Percentiles rank a stretch among this genome's conserved stretches.
phyloP scores from a whole-genome alignment of 2,888 invertebrate species.

The Torymus tubicola region DNA sequence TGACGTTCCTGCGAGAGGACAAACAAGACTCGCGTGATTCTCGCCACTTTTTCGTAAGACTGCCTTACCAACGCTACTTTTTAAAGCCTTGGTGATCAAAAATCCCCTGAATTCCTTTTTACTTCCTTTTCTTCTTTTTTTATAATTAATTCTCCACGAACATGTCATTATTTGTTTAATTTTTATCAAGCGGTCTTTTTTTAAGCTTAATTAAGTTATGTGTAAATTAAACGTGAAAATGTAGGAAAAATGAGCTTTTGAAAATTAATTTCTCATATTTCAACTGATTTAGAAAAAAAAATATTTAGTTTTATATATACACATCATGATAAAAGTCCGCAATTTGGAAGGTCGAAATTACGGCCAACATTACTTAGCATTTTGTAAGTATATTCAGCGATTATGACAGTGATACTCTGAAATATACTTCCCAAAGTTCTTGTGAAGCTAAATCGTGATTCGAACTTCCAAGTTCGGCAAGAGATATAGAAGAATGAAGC shows the following conservation, averaged over 20 bases:
- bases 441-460: conserved; percentile 17
- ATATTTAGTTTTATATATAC: conserved; percentile 25
- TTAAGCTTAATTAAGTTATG: conserved; percentile 23
- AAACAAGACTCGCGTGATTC: conserved; percentile 57
- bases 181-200: conserved; percentile 23
- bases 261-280: conserved; percentile 23
- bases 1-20: conserved; percentile 66
- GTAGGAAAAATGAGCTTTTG: conserved; percentile 25
- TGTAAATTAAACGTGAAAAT: conserved; percentile 47
- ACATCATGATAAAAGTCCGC: conserved; percentile 14
- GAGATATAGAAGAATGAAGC: not conserved
- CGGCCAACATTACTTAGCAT: conserved; percentile 53
- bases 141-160: conserved; percentile 36
- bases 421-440: conserved; percentile 16
- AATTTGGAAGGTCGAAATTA: conserved; percentile 23
- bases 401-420: conserved; percentile 26
- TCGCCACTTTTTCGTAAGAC: conserved; percentile 71
- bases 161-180: conserved; percentile 44
- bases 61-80: conserved; percentile 62
- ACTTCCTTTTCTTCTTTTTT: not conserved
- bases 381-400: conserved; percentile 29
- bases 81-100: conserved; percentile 57
- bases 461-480: conserved; percentile 21
- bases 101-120: conserved; percentile 29
- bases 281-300: conserved; percentile 11